Evolutionary conservation across 2,888 invertebrate genomes (phyloP).

Genomic region (Beris chalybata): DNA sequence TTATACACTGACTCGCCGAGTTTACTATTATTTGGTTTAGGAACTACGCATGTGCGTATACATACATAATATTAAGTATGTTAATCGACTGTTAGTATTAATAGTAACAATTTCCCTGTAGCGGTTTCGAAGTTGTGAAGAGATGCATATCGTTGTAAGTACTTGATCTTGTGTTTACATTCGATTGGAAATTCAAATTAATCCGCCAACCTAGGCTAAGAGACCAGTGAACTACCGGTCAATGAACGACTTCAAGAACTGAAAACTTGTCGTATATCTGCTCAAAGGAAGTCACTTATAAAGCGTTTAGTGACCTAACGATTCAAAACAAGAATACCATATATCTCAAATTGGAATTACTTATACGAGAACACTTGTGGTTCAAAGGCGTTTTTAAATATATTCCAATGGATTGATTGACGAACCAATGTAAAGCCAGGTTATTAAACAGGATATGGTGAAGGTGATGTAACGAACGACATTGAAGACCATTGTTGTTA

Average conservation of each 20-base stretch:
- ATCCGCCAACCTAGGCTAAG: conserved; percentile 28
- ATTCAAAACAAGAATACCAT: too few species aligned
- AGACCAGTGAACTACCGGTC: conserved; percentile 30
- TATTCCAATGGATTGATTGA: background rate
- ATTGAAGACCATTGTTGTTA: too few species aligned
- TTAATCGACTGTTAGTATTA: conserved; percentile 4
- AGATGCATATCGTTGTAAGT: conserved; percentile 22
- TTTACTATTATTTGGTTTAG: conserved; percentile 7
- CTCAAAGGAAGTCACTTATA: too few species aligned
- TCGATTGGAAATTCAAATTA: conserved; percentile 31
- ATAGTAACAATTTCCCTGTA: conserved; percentile 9
- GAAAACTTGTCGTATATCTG: background rate
- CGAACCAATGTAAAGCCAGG: background rate
- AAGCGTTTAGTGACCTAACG: too few species aligned
- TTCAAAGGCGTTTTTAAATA: background rate
- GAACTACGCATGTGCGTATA: conserved; percentile 23
- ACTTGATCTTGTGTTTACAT: conserved; percentile 28
- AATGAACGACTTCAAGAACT: conserved; percentile 29
- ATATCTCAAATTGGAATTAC: too few species aligned
- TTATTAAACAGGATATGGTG: background rate
- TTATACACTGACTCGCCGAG: background rate
- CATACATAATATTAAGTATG: conserved; percentile 21
- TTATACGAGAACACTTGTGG: background rate
- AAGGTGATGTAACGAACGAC: too few species aligned
- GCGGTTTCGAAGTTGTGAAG: conserved; percentile 2